Evolutionary conservation across 2,888 invertebrate genomes (phyloP), one percentile per base, ranked within the genome.

Genomic region (Orchesella flavescens): DNA sequence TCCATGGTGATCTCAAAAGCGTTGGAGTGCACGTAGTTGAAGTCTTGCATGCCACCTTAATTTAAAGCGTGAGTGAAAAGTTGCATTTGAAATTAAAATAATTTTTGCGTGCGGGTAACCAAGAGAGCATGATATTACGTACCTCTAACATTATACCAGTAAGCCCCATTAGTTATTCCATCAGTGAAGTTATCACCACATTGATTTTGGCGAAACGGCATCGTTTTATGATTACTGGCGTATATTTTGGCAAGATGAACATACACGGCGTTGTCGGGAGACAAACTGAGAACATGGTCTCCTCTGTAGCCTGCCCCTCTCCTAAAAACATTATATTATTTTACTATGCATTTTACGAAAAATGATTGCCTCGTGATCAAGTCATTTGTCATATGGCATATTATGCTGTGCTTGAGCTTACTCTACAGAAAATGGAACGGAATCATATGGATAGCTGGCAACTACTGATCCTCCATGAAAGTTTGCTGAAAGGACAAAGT

Each of bases 1-100:
- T 99, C 99, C 89, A 99, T 93, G 0, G 99, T 99, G 80, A 99
- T 94, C 90, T 99, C 99, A 90, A 97, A 96, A 90, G 97, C 96
- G 91, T 98, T 99, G 1, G 96, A 96, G 89, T 95, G 93, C 3
- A 96, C 93, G 90, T 99, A 99, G 91, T 99, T 99, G 92, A 96
- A 99, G 91, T 99, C 99, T 91, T 96, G 96, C 99, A 99, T 99
- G 61, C 99, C 99, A 89, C 97, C 96, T 93, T 91, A 86, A 87
- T 91, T 86, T 34, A 79, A 34, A 83, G 87, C 85, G 71, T 84
- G 49, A 46, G 17, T 17, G 1, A 21, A 17, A 57, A 65, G 24
- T 65, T 3, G 15, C 24, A 65, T 17, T 61, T 61, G 17, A 2
- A 21, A 3, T 61, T 1, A 53, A 61, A 34, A 34, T 34, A 7